A percentile compares a stretch with the other conserved stretches of the same genome.
Evolutionary conservation across 2,797 vertebrate genomes (phyloP).

Genomic region (Coregonus suidteri): DNA sequence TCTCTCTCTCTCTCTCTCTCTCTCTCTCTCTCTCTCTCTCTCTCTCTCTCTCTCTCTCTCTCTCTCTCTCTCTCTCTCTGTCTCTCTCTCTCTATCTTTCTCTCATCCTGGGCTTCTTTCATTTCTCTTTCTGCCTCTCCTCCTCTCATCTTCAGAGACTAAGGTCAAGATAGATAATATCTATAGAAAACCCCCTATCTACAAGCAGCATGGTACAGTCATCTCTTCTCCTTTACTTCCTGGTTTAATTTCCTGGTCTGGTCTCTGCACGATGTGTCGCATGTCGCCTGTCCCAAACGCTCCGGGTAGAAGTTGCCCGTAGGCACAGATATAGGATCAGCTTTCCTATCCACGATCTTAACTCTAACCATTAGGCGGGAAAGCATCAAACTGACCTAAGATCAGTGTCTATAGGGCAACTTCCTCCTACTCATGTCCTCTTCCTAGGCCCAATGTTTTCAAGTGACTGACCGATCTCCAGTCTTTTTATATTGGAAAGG

Average conservation of each 20-base stretch:
- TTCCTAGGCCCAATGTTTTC: neutral
- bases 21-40: constrained; percentile 52
- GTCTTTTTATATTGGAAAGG: too few species aligned
- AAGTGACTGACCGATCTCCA: neutral
- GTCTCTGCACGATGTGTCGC: constrained; percentile 76
- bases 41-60: neutral
- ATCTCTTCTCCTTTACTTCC: constrained; percentile 66
- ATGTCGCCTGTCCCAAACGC: constrained; percentile 45
- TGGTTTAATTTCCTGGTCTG: constrained; percentile 54
- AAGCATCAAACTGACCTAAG: too few species aligned
- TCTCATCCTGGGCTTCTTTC: constrained; percentile 60
- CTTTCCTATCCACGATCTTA: neutral
- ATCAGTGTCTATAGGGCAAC: too few species aligned
- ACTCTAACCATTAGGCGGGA: neutral
- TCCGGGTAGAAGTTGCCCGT: neutral
- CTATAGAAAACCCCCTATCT: constrained; percentile 99
- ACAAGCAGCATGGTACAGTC: constrained; percentile 98
- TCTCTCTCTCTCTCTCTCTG: neutral
- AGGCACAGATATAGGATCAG: neutral
- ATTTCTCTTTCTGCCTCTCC: constrained; percentile 32
- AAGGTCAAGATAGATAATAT: constrained; percentile 95
- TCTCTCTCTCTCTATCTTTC: neutral
- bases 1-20: constrained; percentile 25
- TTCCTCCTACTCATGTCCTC: neutral
- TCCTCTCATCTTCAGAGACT: constrained; percentile 88